phyloP scores from a whole-genome alignment of 2,888 invertebrate genomes.

The Diaperis boleti region DNA sequence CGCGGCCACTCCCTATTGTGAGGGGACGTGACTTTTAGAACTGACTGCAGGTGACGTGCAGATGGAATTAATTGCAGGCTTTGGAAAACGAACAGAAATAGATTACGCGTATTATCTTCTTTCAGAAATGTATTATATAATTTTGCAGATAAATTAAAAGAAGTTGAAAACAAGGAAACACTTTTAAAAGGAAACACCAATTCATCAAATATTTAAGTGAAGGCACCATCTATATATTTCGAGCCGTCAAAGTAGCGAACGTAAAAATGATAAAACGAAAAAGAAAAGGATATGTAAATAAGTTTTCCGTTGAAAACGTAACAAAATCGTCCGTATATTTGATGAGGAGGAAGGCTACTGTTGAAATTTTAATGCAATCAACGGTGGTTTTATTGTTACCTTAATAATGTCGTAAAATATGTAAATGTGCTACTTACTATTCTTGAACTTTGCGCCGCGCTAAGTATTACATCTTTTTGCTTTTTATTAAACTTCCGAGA shows the following conservation, averaged over 20 bases:
- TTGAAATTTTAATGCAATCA: constrained; percentile 34
- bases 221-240: constrained; percentile 42
- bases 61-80: background rate
- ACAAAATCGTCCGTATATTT: constrained; percentile 12
- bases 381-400: constrained; percentile 31
- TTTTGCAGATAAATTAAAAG: constrained; percentile 21
- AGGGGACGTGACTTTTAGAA: constrained; percentile 12
- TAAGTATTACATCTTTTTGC: constrained; percentile 28
- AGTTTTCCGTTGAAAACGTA: constrained; percentile 13
- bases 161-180: constrained; percentile 39
- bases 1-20: constrained; percentile 35
- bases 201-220: constrained; percentile 44
- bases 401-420: constrained; percentile 34
- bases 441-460: constrained; percentile 21
- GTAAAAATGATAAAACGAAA: constrained; percentile 34
- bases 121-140: too few species aligned
- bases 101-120: too few species aligned
- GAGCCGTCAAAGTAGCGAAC: constrained; percentile 33
- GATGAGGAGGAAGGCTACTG: constrained; percentile 1
- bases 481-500: constrained; percentile 24
- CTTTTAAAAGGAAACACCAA: constrained; percentile 42
- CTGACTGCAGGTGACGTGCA: constrained; percentile 17
- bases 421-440: constrained; percentile 31
- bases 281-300: constrained; percentile 29
- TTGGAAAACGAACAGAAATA: background rate